Base-by-base conservation (phyloP, 2,797 vertebrate genomes). In the Pagetopsis macropterus region DNA sequence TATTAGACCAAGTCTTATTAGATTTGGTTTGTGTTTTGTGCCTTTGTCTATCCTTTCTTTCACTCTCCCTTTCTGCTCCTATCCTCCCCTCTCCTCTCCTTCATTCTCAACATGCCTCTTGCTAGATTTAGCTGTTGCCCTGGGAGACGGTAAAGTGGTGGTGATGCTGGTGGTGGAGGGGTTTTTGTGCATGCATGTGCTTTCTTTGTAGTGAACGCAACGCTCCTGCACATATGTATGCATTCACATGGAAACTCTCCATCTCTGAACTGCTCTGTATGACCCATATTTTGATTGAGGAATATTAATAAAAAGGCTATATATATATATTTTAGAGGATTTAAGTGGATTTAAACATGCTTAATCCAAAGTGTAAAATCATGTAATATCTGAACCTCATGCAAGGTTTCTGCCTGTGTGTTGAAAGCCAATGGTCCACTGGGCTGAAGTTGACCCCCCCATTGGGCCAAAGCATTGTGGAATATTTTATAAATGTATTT, bases 71-170 rank as follows among this genome's bases (percentile, higher is more conserved):
- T 44, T 60, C 31, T 43, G 21, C 68, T 65, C n/a, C 37, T 21
- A 14, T 19, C n/a, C 65, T 56, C 71, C 51, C 63, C 60, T 70
- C 74, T 69, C 16, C 40, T 65, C 48, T 70, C 60, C 76, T 78
- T 83, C 68, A 78, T 85, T 84, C 74, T 83, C 78, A 81, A 82
- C 72, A 65, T 74, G 82, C 83, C 72, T 85, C 70, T 81, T 66
- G 68, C 69, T 88, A 80, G 84, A 88, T 84, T 82, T 72, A 2
- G 16, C 78, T 82, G 92, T 93, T 92, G 89, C 90, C 90, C 89
- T 87, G 91, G 90, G 92, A 92, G 80, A 92, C 87, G 61, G 81
- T 76, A 83, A 84, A 88, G 84, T 72, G 82, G 73, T 80, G 76
- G 64, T 78, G 76, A 15, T 70, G 69, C 50, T 57, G 40, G 62